phyloP scores from a whole-genome alignment of 2,113 vertebrate species.

The Ranitomeya variabilis region DNA sequence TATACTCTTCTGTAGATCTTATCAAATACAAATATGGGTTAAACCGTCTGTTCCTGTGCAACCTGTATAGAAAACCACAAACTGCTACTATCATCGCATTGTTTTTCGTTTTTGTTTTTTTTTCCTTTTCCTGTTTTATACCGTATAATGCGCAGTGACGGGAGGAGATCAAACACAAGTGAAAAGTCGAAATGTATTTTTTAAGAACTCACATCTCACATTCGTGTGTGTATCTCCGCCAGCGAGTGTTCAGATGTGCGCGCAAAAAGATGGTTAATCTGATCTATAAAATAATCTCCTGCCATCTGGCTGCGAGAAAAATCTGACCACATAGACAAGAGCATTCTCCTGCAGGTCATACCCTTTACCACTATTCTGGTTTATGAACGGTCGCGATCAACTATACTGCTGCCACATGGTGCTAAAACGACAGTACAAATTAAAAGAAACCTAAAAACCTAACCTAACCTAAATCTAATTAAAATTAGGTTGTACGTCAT shows the following conservation, averaged over 20 bases:
- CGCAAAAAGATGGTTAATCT: neutral
- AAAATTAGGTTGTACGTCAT: neutral
- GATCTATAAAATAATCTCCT: neutral
- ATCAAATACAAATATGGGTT: conserved; percentile 20
- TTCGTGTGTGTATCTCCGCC: neutral
- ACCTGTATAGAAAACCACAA: neutral
- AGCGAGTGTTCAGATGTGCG: neutral
- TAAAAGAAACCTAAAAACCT: no score
- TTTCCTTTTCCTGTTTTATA: neutral
- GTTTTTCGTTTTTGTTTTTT: neutral
- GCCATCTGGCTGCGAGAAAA: conserved; percentile 1
- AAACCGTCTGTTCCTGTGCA: conserved; percentile 14
- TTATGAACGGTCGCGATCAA: neutral
- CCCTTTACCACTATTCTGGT: neutral
- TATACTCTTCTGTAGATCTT: conserved; percentile 33
- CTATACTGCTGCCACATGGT: neutral
- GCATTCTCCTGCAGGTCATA: neutral
- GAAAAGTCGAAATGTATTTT: neutral
- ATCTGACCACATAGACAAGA: neutral
- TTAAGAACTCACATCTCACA: neutral
- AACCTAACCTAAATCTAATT: no score
- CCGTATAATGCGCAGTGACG: neutral
- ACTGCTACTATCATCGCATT: neutral
- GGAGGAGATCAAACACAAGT: neutral
- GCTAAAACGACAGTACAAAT: neutral